Conservation (phyloP, 2,797 vertebrate genomes). For the Ataeniobius toweri region DNA sequence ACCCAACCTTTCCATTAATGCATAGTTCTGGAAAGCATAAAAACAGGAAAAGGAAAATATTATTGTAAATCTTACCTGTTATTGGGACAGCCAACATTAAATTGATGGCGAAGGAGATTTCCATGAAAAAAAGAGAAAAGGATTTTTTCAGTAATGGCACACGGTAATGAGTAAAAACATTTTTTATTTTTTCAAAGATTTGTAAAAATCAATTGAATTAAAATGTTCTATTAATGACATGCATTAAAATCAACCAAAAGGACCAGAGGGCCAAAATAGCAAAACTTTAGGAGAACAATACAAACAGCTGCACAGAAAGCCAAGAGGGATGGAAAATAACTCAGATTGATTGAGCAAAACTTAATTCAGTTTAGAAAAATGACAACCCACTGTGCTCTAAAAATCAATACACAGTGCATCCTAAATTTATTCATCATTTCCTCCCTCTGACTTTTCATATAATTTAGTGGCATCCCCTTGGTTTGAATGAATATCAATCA, state of each 20-base stretch:
- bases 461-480: neutral
- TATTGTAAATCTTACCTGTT: constrained; percentile 56
- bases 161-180: neutral
- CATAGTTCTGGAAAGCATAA: neutral
- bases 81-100: neutral
- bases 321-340: neutral
- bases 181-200: neutral
- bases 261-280: neutral
- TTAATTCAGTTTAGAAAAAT: neutral
- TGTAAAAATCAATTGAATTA: neutral
- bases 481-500: constrained; percentile 1
- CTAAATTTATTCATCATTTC: neutral
- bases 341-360: neutral
- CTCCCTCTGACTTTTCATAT: neutral
- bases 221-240: neutral
- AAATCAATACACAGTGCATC: neutral
- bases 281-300: neutral
- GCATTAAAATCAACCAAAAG: no score
- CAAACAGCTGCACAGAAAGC: neutral
- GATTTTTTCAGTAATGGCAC: constrained; percentile 10
- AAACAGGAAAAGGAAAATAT: neutral
- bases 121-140: constrained; percentile 53
- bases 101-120: constrained; percentile 19
- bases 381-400: constrained; percentile 3
- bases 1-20: neutral